Evolutionary conservation across 2,888 invertebrate species (phyloP).

Genomic region (Leptopilina syphax): DNA sequence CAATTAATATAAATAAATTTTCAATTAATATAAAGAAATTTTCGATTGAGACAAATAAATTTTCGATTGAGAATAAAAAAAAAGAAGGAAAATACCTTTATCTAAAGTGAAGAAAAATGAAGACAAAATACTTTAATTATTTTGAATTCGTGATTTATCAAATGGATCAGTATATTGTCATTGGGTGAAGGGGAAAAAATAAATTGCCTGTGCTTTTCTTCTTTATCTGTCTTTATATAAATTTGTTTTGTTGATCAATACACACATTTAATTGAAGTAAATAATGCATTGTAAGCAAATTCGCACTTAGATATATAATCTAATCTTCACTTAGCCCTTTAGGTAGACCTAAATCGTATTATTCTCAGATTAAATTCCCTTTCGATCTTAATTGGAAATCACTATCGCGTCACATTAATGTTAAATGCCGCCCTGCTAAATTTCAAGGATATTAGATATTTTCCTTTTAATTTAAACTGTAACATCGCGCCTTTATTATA

Average conservation of each 20-base stretch:
- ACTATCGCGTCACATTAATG: neutral
- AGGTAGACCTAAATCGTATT: slow-evolving; percentile 31
- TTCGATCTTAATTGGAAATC: slow-evolving; percentile 21
- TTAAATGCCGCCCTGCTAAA: slow-evolving; percentile 1
- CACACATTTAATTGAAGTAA: slow-evolving; percentile 10
- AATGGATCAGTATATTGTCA: neutral
- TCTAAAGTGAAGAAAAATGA: too few relatives aligned
- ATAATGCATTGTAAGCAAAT: slow-evolving; percentile 23
- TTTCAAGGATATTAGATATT: neutral
- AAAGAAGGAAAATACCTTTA: too few relatives aligned
- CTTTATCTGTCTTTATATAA: neutral
- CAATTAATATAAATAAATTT: too few relatives aligned
- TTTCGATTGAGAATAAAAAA: too few relatives aligned
- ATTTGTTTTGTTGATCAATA: neutral
- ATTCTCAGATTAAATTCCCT: slow-evolving; percentile 31
- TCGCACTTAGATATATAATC: slow-evolving; percentile 1
- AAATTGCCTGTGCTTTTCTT: neutral
- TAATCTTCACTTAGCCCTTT: slow-evolving; percentile 5
- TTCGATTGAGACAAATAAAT: too few relatives aligned
- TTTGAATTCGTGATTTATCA: neutral
- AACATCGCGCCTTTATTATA: too few relatives aligned
- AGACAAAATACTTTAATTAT: too few relatives aligned
- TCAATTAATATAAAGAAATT: too few relatives aligned
- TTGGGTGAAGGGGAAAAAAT: neutral
- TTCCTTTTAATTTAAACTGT: neutral